phyloP scores from a whole-genome alignment of 2,888 invertebrate genomes.

The Pheosia tremula region DNA sequence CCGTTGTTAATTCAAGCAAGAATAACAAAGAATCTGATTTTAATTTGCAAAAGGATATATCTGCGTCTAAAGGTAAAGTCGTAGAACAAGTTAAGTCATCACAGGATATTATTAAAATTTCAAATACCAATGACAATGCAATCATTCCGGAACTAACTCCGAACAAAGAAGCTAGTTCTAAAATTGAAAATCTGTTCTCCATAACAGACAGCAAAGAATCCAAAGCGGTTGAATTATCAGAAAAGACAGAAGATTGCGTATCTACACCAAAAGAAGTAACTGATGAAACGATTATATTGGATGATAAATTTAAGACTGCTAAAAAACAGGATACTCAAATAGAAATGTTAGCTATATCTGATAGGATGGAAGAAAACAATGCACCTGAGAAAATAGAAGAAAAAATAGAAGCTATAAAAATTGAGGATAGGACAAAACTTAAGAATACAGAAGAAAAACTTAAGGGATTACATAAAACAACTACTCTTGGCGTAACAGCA shows the following conservation, averaged over 20 bases:
- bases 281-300: conserved; percentile 9
- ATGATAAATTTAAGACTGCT: background rate
- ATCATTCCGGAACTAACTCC: background rate
- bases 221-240: conserved; percentile 13
- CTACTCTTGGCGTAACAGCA: background rate
- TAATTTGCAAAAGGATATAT: background rate
- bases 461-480: background rate
- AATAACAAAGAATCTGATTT: background rate
- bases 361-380: conserved; percentile 5
- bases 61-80: background rate
- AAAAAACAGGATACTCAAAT: conserved; percentile 8
- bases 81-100: background rate
- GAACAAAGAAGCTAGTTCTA: background rate
- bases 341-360: conserved; percentile 1
- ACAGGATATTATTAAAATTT: background rate
- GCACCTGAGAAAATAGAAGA: conserved; percentile 12
- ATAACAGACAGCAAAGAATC: background rate
- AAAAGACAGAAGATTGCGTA: conserved; percentile 10
- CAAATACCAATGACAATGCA: background rate
- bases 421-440: background rate
- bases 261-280: conserved; percentile 8
- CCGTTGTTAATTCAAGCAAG: background rate
- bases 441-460: background rate
- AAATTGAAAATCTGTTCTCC: background rate
- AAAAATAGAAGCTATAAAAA: background rate